Percentiles rank a stretch among this genome's conserved stretches.
phyloP scores from a whole-genome alignment of 2,113 vertebrate species.

The Misgurnus anguillicaudatus region DNA sequence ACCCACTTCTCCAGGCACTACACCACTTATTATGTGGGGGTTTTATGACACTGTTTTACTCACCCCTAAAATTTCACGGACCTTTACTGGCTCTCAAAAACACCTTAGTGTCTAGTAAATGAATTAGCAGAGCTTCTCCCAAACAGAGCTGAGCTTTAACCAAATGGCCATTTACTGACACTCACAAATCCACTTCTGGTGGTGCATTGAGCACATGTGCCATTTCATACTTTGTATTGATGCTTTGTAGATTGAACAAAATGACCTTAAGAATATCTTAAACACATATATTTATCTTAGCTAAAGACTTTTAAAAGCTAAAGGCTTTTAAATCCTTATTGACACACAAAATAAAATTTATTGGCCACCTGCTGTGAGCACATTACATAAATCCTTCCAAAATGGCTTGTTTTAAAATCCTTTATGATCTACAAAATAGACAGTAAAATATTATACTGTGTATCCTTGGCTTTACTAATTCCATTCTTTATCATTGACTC shows the following conservation, averaged over 20 bases:
- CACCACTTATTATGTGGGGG: too few relatives aligned
- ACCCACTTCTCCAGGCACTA: too few relatives aligned
- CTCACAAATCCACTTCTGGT: slow-evolving; percentile 21
- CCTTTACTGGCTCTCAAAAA: slow-evolving; percentile 65
- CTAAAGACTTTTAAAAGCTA: too few relatives aligned
- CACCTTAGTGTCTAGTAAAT: slow-evolving; percentile 67
- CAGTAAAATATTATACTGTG: too few relatives aligned
- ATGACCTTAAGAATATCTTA: background rate
- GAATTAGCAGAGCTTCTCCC: slow-evolving; percentile 61
- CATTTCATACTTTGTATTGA: background rate
- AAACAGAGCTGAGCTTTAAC: too few relatives aligned
- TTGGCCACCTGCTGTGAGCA: background rate
- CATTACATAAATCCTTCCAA: background rate
- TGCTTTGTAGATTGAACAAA: background rate
- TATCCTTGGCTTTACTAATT: background rate
- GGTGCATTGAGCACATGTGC: background rate
- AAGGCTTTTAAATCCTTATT: background rate
- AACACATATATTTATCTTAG: too few relatives aligned
- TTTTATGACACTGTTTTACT: slow-evolving; percentile 69
- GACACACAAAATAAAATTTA: background rate
- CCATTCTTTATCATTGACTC: slow-evolving; percentile 27
- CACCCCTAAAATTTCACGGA: slow-evolving; percentile 59
- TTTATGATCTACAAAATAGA: background rate
- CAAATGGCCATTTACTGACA: slow-evolving; percentile 60
- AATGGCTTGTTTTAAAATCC: background rate